These are phyloP conservation scores for Asobara japonica DNA, from an alignment of 1,140 invertebrate genomes.

Conservation along the genomic window DNA sequence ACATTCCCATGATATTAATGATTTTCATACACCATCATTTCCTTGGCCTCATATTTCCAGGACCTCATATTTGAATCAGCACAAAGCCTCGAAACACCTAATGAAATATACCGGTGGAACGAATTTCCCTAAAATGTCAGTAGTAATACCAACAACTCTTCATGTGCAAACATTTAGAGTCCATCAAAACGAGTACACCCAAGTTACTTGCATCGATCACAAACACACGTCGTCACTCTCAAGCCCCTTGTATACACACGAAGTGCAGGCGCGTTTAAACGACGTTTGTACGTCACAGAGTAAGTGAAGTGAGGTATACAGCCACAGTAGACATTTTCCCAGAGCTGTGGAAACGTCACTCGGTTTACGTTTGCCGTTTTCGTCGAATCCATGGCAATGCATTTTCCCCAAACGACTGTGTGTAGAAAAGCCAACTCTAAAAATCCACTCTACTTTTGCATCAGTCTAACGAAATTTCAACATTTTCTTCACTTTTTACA, in stretches of 20 bases:
- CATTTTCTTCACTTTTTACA: too few species aligned
- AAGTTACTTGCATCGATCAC: conserved; percentile 4
- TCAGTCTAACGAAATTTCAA: too few species aligned
- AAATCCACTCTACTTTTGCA: neutral
- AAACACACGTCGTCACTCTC: neutral
- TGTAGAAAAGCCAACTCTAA: neutral
- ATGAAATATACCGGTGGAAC: neutral
- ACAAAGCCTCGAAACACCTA: too few species aligned
- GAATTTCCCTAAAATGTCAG: neutral
- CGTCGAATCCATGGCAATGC: neutral
- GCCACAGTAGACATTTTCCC: neutral
- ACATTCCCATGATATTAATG: too few species aligned
- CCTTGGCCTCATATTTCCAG: too few species aligned
- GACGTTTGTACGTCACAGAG: neutral
- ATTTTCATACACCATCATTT: too few species aligned
- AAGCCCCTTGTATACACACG: neutral
- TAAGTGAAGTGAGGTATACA: conserved; percentile 13
- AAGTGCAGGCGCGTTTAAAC: neutral
- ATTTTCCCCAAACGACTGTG: neutral
- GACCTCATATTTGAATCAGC: too few species aligned
- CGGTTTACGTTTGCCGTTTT: conserved; percentile 5
- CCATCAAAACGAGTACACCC: neutral
- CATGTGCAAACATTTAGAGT: neutral
- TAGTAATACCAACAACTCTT: neutral
- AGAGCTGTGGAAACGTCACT: neutral